Evolutionary conservation across 2,113 vertebrate species (phyloP).

Genomic region (Shinisaurus crocodilurus): DNA sequence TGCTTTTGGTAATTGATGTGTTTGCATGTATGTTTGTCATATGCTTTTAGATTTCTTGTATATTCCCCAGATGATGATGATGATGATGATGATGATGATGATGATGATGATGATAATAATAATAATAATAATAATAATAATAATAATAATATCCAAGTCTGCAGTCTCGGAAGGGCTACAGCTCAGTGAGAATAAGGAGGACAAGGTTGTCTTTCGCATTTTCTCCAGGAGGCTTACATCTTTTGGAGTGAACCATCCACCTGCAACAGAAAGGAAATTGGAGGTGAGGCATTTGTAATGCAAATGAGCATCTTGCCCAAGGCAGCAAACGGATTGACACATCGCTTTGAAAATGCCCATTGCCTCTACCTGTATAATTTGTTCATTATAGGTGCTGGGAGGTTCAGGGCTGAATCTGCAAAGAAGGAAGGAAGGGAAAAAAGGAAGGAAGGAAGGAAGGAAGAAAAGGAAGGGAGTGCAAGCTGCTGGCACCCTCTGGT

Average conservation of each 20-base stretch:
- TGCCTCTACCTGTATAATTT: background rate
- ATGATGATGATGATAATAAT: too few species aligned
- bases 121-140: too few species aligned
- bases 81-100: too few species aligned
- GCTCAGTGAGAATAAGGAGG: too few species aligned
- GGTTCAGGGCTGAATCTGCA: background rate
- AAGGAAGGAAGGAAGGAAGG: too few species aligned
- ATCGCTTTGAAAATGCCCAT: background rate
- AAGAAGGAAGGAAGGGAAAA: too few species aligned
- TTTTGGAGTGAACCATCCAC: background rate
- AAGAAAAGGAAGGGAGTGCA: background rate
- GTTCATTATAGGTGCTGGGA: background rate
- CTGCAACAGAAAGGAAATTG: background rate
- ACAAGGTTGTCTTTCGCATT: background rate
- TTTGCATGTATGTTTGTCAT: too few species aligned
- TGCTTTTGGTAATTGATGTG: too few species aligned
- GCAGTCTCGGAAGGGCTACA: too few species aligned
- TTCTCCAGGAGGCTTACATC: background rate
- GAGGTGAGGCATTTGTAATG: background rate
- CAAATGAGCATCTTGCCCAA: background rate
- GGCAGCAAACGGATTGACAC: background rate
- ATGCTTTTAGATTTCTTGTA: too few species aligned
- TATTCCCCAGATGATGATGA: too few species aligned
- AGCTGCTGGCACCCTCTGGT: background rate
- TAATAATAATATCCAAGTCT: too few species aligned